Percentiles rank a stretch among this genome's conserved stretches.
phyloP scores from a whole-genome alignment of 2,113 vertebrate species.

The Ceuthmochares aereus region DNA sequence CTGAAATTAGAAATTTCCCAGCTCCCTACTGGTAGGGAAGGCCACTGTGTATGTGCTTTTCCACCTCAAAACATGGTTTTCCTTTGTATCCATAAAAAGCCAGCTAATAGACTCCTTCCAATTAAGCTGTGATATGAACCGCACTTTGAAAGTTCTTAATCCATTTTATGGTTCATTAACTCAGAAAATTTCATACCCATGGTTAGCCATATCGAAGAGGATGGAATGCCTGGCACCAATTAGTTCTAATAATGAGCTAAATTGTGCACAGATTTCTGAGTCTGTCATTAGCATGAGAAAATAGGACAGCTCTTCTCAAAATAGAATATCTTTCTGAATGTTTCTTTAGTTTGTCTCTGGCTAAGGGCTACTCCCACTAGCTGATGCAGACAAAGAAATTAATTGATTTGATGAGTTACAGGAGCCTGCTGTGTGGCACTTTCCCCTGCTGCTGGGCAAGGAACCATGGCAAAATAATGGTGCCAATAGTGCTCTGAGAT shows the following conservation, averaged over 20 bases:
- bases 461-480: background rate
- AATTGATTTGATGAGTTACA: slow-evolving; percentile 14
- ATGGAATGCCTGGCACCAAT: slow-evolving; percentile 67
- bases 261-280: slow-evolving; percentile 23
- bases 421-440: background rate
- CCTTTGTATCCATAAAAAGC: background rate
- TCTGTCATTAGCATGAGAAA: slow-evolving; percentile 14
- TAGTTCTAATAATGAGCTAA: slow-evolving; percentile 67
- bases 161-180: slow-evolving; percentile 55
- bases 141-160: slow-evolving; percentile 50
- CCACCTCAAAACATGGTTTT: background rate
- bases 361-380: background rate
- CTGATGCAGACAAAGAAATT: background rate
- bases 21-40: background rate
- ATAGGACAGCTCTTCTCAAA: slow-evolving; percentile 25
- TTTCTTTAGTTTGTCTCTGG: slow-evolving; percentile 7
- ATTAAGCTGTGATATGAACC: slow-evolving; percentile 44
- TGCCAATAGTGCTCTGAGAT: rapidly evolving
- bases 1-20: background rate
- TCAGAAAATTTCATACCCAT: slow-evolving; percentile 31
- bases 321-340: background rate
- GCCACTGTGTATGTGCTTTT: background rate
- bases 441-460: background rate
- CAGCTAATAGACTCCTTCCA: background rate
- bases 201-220: slow-evolving; percentile 54